Conservation (phyloP, 2,888 invertebrate species). For the Habrosyne pyritoides region DNA sequence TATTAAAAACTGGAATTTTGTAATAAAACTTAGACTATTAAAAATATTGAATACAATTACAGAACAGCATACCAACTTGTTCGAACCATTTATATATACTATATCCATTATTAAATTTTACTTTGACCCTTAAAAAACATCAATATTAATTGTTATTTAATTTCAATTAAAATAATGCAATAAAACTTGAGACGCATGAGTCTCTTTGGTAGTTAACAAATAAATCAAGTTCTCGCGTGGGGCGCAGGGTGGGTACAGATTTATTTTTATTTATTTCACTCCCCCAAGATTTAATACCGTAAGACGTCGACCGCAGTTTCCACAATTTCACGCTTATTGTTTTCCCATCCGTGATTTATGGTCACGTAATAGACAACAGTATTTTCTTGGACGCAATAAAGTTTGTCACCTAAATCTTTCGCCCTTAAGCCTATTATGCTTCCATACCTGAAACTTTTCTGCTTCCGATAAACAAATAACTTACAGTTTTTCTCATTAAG, state of each 20-base stretch:
- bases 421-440: slow-evolving; percentile 73
- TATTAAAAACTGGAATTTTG: too few relatives aligned
- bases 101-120: not conserved
- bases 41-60: slow-evolving; percentile 21
- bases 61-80: slow-evolving; percentile 3
- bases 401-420: slow-evolving; percentile 82
- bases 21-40: slow-evolving; percentile 9
- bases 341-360: slow-evolving; percentile 84
- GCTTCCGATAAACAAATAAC: not conserved
- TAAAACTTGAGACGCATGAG: slow-evolving; percentile 18
- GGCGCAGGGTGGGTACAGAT: slow-evolving; percentile 61
- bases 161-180: slow-evolving; percentile 31
- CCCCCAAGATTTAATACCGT: slow-evolving; percentile 80
- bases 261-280: slow-evolving; percentile 83
- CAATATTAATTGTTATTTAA: slow-evolving; percentile 41
- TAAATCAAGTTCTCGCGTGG: slow-evolving; percentile 77
- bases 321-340: slow-evolving; percentile 85
- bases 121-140: not conserved
- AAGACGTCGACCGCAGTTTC: slow-evolving; percentile 79
- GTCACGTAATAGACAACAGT: slow-evolving; percentile 77
- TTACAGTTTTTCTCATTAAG: not conserved
- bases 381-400: slow-evolving; percentile 81
- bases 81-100: not conserved
- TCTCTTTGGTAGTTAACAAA: slow-evolving; percentile 46
- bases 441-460: slow-evolving; percentile 12